Base-by-base conservation (phyloP, 2,113 vertebrate species). In the Erpornis zantholeuca region DNA sequence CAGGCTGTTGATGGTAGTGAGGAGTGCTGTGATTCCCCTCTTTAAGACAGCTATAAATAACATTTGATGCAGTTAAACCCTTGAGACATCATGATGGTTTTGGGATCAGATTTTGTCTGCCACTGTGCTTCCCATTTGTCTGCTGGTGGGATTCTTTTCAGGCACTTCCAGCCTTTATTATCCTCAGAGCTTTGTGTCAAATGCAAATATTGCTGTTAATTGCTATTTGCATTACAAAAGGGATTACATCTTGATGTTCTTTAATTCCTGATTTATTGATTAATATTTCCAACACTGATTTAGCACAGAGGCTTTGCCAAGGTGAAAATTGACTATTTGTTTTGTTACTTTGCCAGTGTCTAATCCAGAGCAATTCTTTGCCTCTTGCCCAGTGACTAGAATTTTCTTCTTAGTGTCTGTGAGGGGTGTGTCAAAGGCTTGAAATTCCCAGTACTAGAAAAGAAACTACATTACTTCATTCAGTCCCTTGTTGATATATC, bases 231-330 rank as follows among this genome's bases (percentile, higher is more conserved):
- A 81, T 69, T 93, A 75, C 71, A 80, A 73, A 53, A 73, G 22
- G 0, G 38, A 94, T 93, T 94, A 92, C 71, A 88, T 92, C 85
- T 96, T 33, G 13, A 70, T 80, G 59, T 86, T 94, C 68, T 85
- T 86, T 95, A 95, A 90, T 95, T 95, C 64, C 54, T 83, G 75
- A 89, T 95, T 91, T 96, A 93, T 95, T 94, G 95, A 92, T 91
- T 44, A 93, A 73, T 93, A 91, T 88, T 95, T 91, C 68, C 87
- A 81, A 66, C 29, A 44, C 29, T 66, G 50, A 57, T 71, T 91
- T 95, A 91, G 36, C 33, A 54, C 4, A 76, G 70, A 73, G 15
- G 42, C 59, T 94, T 95, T 93, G 90, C 84, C 78, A 90, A 91
- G 82, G 71, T 93, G 90, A 91, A 87, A 87, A 94, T 7, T 78